Percentiles rank a stretch among this genome's conserved stretches.
phyloP scores from a whole-genome alignment of 2,797 vertebrate species.

The Cossypha caffra region DNA sequence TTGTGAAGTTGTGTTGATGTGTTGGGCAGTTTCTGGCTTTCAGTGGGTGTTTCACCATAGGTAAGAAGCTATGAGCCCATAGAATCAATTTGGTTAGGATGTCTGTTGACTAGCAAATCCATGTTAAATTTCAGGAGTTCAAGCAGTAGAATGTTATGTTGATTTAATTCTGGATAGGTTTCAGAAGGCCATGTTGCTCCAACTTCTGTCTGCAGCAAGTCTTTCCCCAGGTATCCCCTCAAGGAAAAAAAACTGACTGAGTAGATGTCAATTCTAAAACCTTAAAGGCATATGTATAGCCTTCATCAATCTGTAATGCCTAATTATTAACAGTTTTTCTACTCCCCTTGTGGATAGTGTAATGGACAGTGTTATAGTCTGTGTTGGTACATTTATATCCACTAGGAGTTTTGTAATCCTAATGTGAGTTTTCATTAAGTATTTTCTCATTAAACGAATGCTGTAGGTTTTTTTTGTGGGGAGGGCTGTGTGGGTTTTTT shows the following conservation, averaged over 20 bases:
- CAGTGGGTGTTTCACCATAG: neutral
- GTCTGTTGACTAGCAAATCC: neutral
- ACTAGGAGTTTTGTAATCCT: neutral
- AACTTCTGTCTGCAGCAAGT: neutral
- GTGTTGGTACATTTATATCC: neutral
- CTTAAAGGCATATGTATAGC: neutral
- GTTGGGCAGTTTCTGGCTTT: neutral
- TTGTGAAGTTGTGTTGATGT: neutral
- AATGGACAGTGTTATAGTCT: neutral
- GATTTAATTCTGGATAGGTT: neutral
- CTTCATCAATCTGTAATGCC: neutral
- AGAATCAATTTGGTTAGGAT: neutral
- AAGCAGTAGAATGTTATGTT: rapidly evolving
- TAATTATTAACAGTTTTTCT: neutral
- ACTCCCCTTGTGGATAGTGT: neutral
- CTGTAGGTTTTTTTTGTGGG: neutral
- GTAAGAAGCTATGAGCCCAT: rapidly evolving
- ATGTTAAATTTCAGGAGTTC: neutral
- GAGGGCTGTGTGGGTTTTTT: neutral
- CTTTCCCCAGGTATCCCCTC: neutral
- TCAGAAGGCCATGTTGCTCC: neutral
- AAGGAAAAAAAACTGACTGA: neutral
- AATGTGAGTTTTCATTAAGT: neutral
- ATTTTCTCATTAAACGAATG: neutral
- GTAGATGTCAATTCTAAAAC: neutral